Percentiles rank a stretch among this genome's conserved stretches.
Conservation (phyloP, 2,797 vertebrate species). For the Siniperca obscura region DNA sequence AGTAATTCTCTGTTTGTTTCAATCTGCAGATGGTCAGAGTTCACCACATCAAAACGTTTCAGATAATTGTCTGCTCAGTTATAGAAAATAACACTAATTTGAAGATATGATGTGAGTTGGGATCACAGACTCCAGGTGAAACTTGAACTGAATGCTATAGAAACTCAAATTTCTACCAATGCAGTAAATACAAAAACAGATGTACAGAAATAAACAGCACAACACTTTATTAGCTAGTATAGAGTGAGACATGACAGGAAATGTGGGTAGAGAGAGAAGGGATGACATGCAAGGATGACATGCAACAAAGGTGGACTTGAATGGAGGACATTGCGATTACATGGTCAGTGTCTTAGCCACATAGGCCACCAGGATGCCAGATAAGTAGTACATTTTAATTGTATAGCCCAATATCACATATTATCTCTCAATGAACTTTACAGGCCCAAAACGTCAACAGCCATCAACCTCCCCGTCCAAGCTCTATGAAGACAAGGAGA, state of each 20-base stretch:
- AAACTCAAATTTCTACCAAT: neutral
- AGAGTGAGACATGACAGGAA: constrained; percentile 6
- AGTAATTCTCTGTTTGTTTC: constrained; percentile 42
- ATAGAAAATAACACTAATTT: constrained; percentile 23
- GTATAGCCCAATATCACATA: neutral
- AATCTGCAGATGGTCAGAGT: constrained; percentile 39
- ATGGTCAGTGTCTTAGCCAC: neutral
- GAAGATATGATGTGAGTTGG: constrained; percentile 12
- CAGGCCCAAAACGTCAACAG: neutral
- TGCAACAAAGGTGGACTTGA: neutral
- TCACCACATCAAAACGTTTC: constrained; percentile 46
- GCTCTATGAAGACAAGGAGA: neutral
- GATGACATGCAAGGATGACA: neutral
- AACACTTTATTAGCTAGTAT: neutral
- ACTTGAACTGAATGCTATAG: neutral
- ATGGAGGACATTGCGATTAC: neutral
- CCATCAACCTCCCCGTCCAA: no score
- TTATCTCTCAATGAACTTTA: neutral
- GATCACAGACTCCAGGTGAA: constrained; percentile 9
- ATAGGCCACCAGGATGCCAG: neutral
- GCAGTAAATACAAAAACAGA: neutral
- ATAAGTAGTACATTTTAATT: neutral
- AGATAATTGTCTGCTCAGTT: constrained; percentile 30
- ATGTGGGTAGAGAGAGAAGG: neutral
- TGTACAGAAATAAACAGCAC: neutral